phyloP scores from a whole-genome alignment of 2,888 invertebrate species.

The Melanostoma scalare region DNA sequence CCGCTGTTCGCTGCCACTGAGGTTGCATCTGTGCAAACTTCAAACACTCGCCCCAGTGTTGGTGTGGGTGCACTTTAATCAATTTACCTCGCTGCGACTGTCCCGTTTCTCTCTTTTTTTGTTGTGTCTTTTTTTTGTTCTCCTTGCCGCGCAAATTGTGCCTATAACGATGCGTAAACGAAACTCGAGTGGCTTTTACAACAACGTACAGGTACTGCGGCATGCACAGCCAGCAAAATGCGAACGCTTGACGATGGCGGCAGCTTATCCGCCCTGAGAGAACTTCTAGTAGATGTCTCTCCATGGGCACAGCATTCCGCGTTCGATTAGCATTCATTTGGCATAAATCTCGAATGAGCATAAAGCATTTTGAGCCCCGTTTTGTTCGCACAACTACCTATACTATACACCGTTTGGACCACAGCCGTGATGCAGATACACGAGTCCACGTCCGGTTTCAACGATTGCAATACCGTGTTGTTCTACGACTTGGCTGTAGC shows the following conservation, averaged over 20 bases:
- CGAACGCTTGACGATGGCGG: conserved; percentile 11
- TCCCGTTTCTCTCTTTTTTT: conserved; percentile 41
- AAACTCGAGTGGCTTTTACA: conserved; percentile 44
- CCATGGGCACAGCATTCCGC: conserved; percentile 62
- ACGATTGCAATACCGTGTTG: conserved; percentile 62
- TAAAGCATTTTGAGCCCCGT: conserved; percentile 63
- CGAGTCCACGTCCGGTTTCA: conserved; percentile 63
- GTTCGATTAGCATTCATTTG: conserved; percentile 72
- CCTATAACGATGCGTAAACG: conserved; percentile 72
- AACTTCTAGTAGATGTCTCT: conserved; percentile 59
- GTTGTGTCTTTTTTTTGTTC: background rate
- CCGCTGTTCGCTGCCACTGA: conserved; percentile 40
- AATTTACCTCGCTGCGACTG: conserved; percentile 62
- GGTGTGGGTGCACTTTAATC: conserved; percentile 70
- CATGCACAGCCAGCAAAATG: conserved; percentile 13
- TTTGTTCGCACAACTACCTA: conserved; percentile 13
- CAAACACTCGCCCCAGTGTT: conserved; percentile 45
- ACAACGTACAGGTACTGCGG: conserved; percentile 30
- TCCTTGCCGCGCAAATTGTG: conserved; percentile 54
- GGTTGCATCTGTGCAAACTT: conserved; percentile 67
- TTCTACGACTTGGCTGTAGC: conserved; percentile 16
- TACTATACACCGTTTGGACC: conserved; percentile 19
- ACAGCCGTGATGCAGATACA: conserved; percentile 21
- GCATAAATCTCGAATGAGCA: conserved; percentile 71
- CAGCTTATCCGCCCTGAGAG: conserved; percentile 51